Conservation (phyloP, 2,113 vertebrate species). For the Hypomesus transpacificus region DNA sequence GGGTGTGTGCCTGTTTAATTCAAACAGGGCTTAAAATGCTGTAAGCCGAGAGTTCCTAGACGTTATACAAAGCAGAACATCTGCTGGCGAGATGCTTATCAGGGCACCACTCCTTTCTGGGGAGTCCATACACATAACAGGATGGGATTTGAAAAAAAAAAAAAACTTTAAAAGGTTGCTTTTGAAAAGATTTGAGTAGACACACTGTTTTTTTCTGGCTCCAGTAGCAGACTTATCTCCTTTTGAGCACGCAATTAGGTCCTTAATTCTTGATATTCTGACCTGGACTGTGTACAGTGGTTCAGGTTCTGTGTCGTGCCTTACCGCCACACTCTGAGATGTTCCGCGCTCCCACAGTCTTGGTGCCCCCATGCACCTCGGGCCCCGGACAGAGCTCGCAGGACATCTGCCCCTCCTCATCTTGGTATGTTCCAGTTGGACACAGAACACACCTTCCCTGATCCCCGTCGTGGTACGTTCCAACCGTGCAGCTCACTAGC, state of each 20-base stretch:
- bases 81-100: constrained; percentile 64
- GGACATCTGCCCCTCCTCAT: constrained; percentile 80
- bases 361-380: constrained; percentile 68
- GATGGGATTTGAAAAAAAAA: constrained; percentile 28
- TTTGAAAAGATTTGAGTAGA: constrained; percentile 15
- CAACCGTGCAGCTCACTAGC: constrained; percentile 78
- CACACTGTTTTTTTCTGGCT: neutral
- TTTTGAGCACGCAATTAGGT: neutral
- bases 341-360: constrained; percentile 71
- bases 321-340: constrained; percentile 82
- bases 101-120: constrained; percentile 56
- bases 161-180: neutral
- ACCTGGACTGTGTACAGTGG: neutral
- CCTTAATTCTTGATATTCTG: neutral
- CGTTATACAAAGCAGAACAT: constrained; percentile 61
- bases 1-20: constrained; percentile 42
- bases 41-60: constrained; percentile 45
- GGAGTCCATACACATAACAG: constrained; percentile 47
- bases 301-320: neutral
- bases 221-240: neutral
- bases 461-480: constrained; percentile 72
- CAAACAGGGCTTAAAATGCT: constrained; percentile 50
- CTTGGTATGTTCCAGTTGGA: constrained; percentile 81
- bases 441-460: constrained; percentile 78
- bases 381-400: constrained; percentile 76